Evolutionary conservation across 1,140 invertebrate species (phyloP).

Genomic region (Lamellibrachia luymesi): DNA sequence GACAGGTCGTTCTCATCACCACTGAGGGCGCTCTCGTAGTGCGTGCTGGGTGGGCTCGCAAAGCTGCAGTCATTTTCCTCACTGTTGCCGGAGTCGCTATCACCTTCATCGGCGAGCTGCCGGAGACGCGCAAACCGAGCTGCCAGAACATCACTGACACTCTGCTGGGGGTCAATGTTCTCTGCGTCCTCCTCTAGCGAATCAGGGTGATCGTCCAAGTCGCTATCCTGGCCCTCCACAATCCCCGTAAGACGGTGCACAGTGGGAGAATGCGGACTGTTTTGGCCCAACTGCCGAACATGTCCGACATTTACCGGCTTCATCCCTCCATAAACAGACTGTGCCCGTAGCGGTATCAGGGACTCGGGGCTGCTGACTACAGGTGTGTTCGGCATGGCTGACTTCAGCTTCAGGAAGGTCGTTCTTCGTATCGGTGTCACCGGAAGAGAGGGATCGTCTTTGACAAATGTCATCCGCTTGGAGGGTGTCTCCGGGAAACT

Average conservation of each 20-base stretch:
- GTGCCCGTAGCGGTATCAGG: not conserved
- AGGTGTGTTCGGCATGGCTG: constrained; percentile 3
- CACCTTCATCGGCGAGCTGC: not conserved
- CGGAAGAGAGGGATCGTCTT: constrained; percentile 16
- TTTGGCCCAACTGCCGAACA: not conserved
- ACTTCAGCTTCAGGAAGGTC: constrained; percentile 14
- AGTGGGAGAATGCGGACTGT: not conserved
- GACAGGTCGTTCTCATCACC: not conserved
- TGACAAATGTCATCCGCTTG: constrained; percentile 9
- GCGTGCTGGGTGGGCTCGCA: not conserved
- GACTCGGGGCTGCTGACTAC: not conserved
- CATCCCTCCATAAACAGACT: not conserved
- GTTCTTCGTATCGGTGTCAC: constrained; percentile 10
- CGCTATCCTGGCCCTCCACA: not conserved
- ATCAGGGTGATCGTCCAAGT: not conserved
- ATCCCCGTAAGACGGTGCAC: not conserved
- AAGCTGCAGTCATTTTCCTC: constrained; percentile 10
- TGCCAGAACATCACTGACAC: not conserved
- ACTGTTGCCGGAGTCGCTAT: not conserved
- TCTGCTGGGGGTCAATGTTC: not conserved
- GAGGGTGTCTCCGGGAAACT: constrained; percentile 14
- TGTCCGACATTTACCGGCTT: not conserved
- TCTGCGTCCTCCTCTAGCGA: not conserved
- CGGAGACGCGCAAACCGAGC: not conserved
- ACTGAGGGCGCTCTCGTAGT: constrained; percentile 8